Conservation (phyloP, 2,113 vertebrate genomes). For the Pleuronectes platessa region DNA sequence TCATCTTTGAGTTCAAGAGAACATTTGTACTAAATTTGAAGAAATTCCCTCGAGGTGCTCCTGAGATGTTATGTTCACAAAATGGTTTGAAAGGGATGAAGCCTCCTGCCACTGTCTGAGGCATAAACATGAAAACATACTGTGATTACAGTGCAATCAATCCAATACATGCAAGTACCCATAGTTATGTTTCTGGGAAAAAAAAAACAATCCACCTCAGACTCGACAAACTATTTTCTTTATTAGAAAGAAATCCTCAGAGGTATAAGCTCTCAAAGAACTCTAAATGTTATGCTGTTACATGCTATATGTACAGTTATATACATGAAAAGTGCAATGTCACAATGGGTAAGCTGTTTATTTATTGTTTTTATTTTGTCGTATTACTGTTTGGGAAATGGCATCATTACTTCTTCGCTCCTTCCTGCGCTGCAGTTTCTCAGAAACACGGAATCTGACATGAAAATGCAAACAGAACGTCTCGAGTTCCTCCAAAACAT, state of each 20-base stretch:
- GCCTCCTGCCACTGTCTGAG: too few relatives aligned
- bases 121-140: too few relatives aligned
- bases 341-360: slow-evolving; percentile 91
- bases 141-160: not conserved
- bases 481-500: slow-evolving; percentile 89
- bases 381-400: slow-evolving; percentile 76
- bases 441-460: slow-evolving; percentile 71
- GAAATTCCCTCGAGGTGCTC: too few relatives aligned
- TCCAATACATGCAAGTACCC: not conserved
- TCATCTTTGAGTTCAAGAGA: too few relatives aligned
- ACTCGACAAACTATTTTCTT: slow-evolving; percentile 91
- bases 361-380: slow-evolving; percentile 76
- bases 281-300: slow-evolving; percentile 89
- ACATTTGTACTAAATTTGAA: too few relatives aligned
- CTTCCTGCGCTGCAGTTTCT: slow-evolving; percentile 48
- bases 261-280: slow-evolving; percentile 85
- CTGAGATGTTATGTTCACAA: too few relatives aligned
- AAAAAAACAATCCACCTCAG: slow-evolving; percentile 6
- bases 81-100: too few relatives aligned
- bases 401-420: slow-evolving; percentile 69
- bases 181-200: too few relatives aligned
- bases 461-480: slow-evolving; percentile 84
- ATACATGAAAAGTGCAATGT: slow-evolving; percentile 94
- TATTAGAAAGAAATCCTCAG: slow-evolving; percentile 94
- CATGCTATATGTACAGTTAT: slow-evolving; percentile 98